Evolutionary conservation across 1,140 invertebrate genomes (phyloP).

Genomic region (Drosophila suzukii): DNA sequence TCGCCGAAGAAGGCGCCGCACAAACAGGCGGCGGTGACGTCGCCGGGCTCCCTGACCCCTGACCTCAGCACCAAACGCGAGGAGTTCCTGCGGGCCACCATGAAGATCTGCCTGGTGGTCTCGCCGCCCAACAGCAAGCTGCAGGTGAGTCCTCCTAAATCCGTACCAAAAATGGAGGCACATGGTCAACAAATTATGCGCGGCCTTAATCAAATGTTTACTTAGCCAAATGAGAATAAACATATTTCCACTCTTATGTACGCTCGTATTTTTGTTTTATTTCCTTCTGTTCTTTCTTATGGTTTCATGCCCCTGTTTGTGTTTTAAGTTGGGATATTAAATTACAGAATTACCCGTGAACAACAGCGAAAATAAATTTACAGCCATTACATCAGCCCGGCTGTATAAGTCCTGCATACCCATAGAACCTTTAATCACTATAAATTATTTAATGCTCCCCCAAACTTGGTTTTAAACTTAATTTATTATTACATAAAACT

Average conservation of each 20-base stretch:
- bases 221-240: conserved; percentile 57
- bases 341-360: conserved; percentile 35
- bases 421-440: conserved; percentile 1
- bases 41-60: conserved; percentile 59
- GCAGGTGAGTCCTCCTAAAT: conserved; percentile 69
- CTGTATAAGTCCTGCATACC: background rate
- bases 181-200: conserved; percentile 42
- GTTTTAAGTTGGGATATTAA: conserved; percentile 44
- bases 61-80: conserved; percentile 85
- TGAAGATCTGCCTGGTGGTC: conserved; percentile 84
- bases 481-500: background rate
- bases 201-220: conserved; percentile 52
- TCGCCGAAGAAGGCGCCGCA: conserved; percentile 62
- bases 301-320: conserved; percentile 16
- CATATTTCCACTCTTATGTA: conserved; percentile 47
- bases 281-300: conserved; percentile 14
- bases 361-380: conserved; percentile 13
- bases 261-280: conserved; percentile 48
- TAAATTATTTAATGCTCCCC: conserved; percentile 15
- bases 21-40: conserved; percentile 56
- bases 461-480: background rate
- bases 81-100: conserved; percentile 85
- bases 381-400: conserved; percentile 10
- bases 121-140: conserved; percentile 83
- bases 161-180: background rate